Evolutionary conservation across 2,113 vertebrate genomes (phyloP), one percentile per base, ranked within the genome.

Genomic region (Eublepharis macularius): DNA sequence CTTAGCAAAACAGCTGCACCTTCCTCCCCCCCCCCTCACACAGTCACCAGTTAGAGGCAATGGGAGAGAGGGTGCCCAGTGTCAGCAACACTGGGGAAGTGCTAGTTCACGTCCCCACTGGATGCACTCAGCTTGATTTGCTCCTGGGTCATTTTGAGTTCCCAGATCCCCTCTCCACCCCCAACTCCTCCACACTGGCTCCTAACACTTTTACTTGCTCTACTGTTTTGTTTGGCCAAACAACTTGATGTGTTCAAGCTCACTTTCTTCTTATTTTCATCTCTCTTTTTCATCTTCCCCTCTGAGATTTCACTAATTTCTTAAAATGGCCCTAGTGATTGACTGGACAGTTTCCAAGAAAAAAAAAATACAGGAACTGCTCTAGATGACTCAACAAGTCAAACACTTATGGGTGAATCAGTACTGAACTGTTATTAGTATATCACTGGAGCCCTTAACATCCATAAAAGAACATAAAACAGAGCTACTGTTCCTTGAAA

Each of bases 401-500:
- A 16, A 70, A 87, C 36, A 45, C 83, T 39, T 87, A 70, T 89
- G 73, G 74, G 77, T 1, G 2, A 92, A 57, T 16, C 68, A 76
- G 12, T 49, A 88, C 77, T 10, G 49, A 89, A 72, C 11, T 47
- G 29, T 34, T 16, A 34, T 2, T 1, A 63, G 8, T 78, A 3
- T 36, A 29, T 21, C 84, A 26, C 29, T 90, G 79, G 45, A 86
- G 45, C 36, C 29, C 36, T 84, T 79, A 54, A n/a, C n/a, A 2
- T 39, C 11, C 47, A 84, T 82, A 86, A 87, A 66, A 36, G 14
- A 41, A 75, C 74, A 79, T 70, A 86, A 93, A 92, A 73, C 36
- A 13, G 89, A 85, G 73, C 69, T 4, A 91, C 65, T 63, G 90
- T 65, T 76, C 85, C 84, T 81, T 26, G 47, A 91, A 92, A 85